Evolutionary conservation across 2,113 vertebrate species (phyloP).

Genomic region (Hydrochoerus hydrochaeris): DNA sequence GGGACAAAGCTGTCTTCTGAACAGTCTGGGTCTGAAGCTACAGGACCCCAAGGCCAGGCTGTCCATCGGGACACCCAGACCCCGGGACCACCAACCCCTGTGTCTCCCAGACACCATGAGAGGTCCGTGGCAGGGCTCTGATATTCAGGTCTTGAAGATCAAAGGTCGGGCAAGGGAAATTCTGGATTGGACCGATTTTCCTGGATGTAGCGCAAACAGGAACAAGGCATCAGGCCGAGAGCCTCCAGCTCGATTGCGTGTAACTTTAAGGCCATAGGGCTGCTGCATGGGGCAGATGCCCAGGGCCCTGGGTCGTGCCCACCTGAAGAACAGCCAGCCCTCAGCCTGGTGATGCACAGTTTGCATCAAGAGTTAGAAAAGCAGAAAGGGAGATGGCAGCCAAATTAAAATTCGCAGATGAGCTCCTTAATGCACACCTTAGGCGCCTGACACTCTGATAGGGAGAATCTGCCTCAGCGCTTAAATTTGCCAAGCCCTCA

Average conservation of each 20-base stretch:
- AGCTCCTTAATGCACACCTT: constrained; percentile 75
- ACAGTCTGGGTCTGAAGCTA: background rate
- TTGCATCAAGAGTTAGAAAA: background rate
- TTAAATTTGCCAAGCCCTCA: constrained; percentile 79
- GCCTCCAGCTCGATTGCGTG: background rate
- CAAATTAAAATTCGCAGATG: constrained; percentile 66
- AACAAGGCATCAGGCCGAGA: constrained; percentile 46
- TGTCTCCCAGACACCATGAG: background rate
- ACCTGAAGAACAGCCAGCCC: constrained; percentile 14
- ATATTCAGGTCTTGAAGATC: background rate
- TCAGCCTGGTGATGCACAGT: background rate
- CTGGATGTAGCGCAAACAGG: constrained; percentile 65
- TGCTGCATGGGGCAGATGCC: background rate
- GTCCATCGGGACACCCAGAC: background rate
- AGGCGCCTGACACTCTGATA: constrained; percentile 84
- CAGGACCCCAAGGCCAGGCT: background rate
- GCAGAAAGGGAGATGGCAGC: background rate
- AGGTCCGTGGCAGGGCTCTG: background rate
- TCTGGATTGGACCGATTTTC: constrained; percentile 68
- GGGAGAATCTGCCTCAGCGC: constrained; percentile 77
- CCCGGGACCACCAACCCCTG: background rate
- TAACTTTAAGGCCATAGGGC: background rate
- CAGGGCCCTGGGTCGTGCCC: background rate
- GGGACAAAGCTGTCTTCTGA: background rate
- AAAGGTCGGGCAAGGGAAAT: constrained; percentile 64